Base-by-base conservation (phyloP, 2,113 vertebrate genomes). In the Catharus fuscescens region DNA sequence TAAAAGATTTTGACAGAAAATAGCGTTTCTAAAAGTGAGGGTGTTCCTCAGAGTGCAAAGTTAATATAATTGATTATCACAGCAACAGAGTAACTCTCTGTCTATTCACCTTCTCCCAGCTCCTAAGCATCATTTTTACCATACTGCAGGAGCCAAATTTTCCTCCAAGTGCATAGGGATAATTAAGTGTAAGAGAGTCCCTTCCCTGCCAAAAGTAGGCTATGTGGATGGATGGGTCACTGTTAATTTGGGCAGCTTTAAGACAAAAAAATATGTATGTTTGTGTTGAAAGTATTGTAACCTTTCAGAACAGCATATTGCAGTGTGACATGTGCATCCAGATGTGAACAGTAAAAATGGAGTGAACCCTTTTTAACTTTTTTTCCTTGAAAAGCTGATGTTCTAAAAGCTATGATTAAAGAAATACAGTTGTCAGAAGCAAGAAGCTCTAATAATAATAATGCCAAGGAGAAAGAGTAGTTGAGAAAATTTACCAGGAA, bases 331-430 rank as follows among this genome's bases (percentile, higher is more conserved):
- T 84, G 65, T 92, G 65, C 82, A 95, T 79, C 84, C 77, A 94
- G 85, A 96, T 96, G 91, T 87, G 59, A 96, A 84, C n/a, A 91
- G 79, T 93, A 94, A 90, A 93, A 95, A 86, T 53, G 90, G 79
- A 88, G 16, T n/a, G 64, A 82, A 48, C 4, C 0, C 3, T 76
- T 28, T 65, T 38, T 65, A 53, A 29, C 20, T 2, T 14, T n/a
- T 61, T 89, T 82, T 47, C 19, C 14, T 76, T 54, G n/a, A 72
- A 38, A 83, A 78, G 5, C 4, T 72, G 80, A 42, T 87, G 18
- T 64, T 93, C 57, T 96, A 85, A 90, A 95, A 90, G 47, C n/a
- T 90, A 31, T 95, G 84, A 92, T 93, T 96, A 93, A 94, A 96
- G 74, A 89, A 96, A 87, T 78, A 53, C 4, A 79, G 74, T 53